Conservation (phyloP, 1,140 invertebrate species). For the Lordiphosa clarofinis region DNA sequence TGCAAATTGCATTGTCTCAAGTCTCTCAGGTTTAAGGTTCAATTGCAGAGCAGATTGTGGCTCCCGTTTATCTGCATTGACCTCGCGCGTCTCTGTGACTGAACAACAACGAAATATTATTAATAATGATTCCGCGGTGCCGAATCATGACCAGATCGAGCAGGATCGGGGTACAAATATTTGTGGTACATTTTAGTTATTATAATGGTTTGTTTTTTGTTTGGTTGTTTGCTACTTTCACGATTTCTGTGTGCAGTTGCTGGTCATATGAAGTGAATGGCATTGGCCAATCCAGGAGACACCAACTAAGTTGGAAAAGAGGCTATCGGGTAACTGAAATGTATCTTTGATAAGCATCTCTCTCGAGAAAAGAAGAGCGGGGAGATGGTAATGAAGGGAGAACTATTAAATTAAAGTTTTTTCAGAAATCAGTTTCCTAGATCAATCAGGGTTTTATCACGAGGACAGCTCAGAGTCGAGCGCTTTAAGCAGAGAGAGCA, state of each 20-base stretch:
- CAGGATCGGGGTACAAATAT: conserved; percentile 7
- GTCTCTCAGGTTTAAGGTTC: conserved; percentile 17
- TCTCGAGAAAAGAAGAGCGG: too few relatives aligned
- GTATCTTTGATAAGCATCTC: conserved; percentile 26
- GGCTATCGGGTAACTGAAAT: conserved; percentile 59
- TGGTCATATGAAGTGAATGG: conserved; percentile 50
- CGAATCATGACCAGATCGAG: conserved; percentile 58
- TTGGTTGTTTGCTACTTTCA: conserved; percentile 51
- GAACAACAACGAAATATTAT: conserved; percentile 36
- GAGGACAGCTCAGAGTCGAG: too few relatives aligned
- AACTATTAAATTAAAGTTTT: too few relatives aligned
- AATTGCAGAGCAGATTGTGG: conserved; percentile 37
- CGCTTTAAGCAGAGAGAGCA: too few relatives aligned
- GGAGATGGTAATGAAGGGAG: too few relatives aligned
- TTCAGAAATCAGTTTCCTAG: too few relatives aligned
- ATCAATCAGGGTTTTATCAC: too few relatives aligned
- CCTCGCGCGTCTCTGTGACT: conserved; percentile 48
- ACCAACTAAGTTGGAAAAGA: conserved; percentile 13
- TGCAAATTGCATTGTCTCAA: conserved; percentile 64
- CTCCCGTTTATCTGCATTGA: conserved; percentile 54
- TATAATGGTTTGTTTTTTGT: conserved; percentile 51
- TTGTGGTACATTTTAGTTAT: conserved; percentile 55
- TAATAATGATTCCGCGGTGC: conserved; percentile 49
- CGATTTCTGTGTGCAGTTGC: conserved; percentile 38
- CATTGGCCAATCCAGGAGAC: conserved; percentile 17